Evolutionary conservation across 2,888 invertebrate genomes (phyloP), one percentile per base, ranked within the genome.

Genomic region (Amiota mariae): DNA sequence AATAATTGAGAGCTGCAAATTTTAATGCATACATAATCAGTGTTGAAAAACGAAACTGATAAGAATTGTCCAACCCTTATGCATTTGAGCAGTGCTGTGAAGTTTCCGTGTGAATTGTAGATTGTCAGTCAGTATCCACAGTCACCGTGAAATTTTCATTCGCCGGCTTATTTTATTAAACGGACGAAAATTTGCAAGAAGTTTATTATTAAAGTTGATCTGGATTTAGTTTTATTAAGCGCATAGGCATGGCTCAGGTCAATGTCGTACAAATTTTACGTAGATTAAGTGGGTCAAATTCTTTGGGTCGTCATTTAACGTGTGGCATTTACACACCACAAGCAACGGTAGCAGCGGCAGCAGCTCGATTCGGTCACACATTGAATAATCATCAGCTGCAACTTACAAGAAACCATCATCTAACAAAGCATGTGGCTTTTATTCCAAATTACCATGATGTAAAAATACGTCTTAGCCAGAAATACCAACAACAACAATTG

Each of bases 371-470:
- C 48, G 24, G 70, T 11, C 76, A 70, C 18, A 64, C 75, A 71
- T 72, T 75, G 72, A 75, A 68, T 75, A 73, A 75, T 66, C 77
- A 67, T 12, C 56, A 20, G 61, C 61, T 61, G n/a, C 56, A 18
- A 24, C 10, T 13, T 18, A 48, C 49, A 20, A 70, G 70, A 71
- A 61, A 70, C 67, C 8, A 4, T 12, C 13, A 20, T 51, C 20
- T 76, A 71, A 68, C 71, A 75, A 49, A 63, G 68, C 73, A 75
- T 75, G 75, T 73, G 73, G 73, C 67, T 1, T 36, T 48, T 8
- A 8, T 24, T n/a, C 24, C 20, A 15, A 51, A 15, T 48, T n/a
- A 8, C 18, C 47, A 56, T 49, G 49, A 67, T 46, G 12, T 67
- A 20, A n/a, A 67, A 13, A 18, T 15, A 15, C 57, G n/a, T 57